These are phyloP conservation scores for Zoanthus gigantus DNA, from an alignment of 92 coral and sea anemone species.

Conservation along the genomic window DNA sequence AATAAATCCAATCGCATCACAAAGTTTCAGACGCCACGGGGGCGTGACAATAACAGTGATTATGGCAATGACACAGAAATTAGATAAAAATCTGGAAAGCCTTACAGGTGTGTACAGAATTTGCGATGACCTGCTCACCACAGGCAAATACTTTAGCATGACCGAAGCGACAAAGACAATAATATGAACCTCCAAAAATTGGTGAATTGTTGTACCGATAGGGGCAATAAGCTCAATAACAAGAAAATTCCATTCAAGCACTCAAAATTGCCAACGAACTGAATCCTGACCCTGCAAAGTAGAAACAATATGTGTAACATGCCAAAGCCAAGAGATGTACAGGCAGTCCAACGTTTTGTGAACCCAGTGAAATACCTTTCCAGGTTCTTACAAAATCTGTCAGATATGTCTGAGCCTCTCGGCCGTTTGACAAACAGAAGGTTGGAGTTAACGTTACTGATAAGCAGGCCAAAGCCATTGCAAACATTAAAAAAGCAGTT, in stretches of 20 bases:
- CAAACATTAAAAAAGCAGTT: conserved; percentile 53
- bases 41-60: not conserved
- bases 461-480: conserved; percentile 53
- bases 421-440: conserved; percentile 62
- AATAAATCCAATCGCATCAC: conserved; percentile 54
- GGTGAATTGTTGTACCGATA: no score
- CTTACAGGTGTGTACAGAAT: no score
- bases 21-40: conserved; percentile 66
- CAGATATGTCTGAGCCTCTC: conserved; percentile 60
- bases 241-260: no score
- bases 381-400: conserved; percentile 54
- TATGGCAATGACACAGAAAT: no score
- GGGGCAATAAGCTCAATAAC: no score
- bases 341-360: conserved; percentile 60
- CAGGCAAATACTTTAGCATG: no score
- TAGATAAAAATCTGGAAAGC: no score
- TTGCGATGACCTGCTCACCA: no score
- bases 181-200: no score
- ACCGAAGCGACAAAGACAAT: no score
- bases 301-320: conserved; percentile 25
- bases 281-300: conserved; percentile 46
- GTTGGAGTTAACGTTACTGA: conserved; percentile 35
- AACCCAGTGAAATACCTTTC: conserved; percentile 71
- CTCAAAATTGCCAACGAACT: conserved; percentile 20
- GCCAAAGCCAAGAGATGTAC: conserved; percentile 52